Evolutionary conservation across 2,888 invertebrate species (phyloP).

Genomic region (Brachypalpus laphriformis): DNA sequence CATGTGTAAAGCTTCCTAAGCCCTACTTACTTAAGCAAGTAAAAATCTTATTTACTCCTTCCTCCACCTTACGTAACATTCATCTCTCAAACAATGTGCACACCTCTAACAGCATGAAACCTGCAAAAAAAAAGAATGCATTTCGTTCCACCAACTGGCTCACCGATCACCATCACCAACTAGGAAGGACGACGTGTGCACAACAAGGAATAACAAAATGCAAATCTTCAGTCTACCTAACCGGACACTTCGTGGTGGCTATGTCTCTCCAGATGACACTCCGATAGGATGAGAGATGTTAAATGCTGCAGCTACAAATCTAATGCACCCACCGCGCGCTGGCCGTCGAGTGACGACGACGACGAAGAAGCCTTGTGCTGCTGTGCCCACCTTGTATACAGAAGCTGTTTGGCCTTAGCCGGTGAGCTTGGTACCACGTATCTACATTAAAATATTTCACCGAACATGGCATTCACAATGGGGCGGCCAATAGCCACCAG

Average conservation of each 20-base stretch:
- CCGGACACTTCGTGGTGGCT: constrained; percentile 56
- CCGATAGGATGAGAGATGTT: constrained; percentile 70
- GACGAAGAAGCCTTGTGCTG: not conserved
- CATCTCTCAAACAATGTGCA: not conserved
- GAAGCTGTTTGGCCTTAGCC: constrained; percentile 62
- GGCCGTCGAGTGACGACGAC: constrained; percentile 21
- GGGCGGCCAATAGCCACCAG: constrained; percentile 35
- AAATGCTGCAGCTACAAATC: constrained; percentile 72
- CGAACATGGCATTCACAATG: constrained; percentile 64
- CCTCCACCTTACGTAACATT: not conserved
- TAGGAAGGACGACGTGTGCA: constrained; percentile 17
- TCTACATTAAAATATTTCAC: constrained; percentile 73
- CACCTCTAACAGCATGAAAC: no score
- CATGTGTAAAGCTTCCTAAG: no score
- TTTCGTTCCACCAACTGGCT: no score
- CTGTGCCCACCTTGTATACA: constrained; percentile 46
- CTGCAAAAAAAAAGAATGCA: no score
- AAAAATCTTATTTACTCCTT: no score
- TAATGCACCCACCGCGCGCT: constrained; percentile 69
- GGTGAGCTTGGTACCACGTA: constrained; percentile 59
- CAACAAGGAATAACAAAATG: constrained; percentile 24
- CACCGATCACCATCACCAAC: no score
- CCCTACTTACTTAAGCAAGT: no score
- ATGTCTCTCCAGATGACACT: constrained; percentile 68
- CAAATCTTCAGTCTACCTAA: constrained; percentile 21